These are phyloP conservation scores for Megalurothrips usitatus DNA, from an alignment of 2,888 invertebrate species.

Conservation along the genomic window DNA sequence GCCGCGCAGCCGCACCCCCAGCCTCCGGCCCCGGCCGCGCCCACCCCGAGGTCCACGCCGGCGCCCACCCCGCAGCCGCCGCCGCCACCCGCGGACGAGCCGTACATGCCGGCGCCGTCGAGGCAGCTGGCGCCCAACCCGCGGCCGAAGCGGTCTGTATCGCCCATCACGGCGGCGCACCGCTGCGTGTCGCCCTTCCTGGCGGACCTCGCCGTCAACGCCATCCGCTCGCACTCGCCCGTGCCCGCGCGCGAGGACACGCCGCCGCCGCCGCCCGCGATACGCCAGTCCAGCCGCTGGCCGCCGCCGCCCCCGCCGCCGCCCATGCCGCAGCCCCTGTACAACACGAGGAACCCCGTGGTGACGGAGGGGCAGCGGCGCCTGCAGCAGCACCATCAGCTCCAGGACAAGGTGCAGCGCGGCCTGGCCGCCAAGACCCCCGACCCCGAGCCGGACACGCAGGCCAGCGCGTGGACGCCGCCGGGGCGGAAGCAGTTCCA, in stretches of 20 bases:
- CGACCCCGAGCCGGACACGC: background rate
- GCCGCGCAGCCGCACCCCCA: constrained; percentile 10
- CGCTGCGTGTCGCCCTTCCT: constrained; percentile 25
- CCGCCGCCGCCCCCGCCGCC: constrained; percentile 8
- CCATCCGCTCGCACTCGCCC: constrained; percentile 11
- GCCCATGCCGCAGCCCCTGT: constrained; percentile 15
- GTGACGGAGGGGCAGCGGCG: background rate
- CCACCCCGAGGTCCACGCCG: background rate
- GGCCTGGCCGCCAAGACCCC: background rate
- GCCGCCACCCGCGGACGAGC: background rate
- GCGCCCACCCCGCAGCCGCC: background rate
- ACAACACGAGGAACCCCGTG: constrained; percentile 18
- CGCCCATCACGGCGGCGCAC: constrained; percentile 7
- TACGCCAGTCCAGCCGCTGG: background rate
- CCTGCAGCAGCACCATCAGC: constrained; percentile 13
- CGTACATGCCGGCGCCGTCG: background rate
- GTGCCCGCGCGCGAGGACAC: constrained; percentile 2
- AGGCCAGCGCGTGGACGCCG: constrained; percentile 4
- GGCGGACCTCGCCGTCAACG: background rate
- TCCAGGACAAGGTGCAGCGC: constrained; percentile 5
- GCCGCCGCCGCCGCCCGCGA: background rate
- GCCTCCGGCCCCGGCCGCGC: background rate
- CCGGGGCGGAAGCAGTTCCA: background rate
- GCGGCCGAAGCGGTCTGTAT: background rate
- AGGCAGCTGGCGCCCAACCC: background rate